Percentiles rank a stretch among this genome's conserved stretches.
Conservation (phyloP, 2,797 vertebrate species). For the Myripristis murdjan region DNA sequence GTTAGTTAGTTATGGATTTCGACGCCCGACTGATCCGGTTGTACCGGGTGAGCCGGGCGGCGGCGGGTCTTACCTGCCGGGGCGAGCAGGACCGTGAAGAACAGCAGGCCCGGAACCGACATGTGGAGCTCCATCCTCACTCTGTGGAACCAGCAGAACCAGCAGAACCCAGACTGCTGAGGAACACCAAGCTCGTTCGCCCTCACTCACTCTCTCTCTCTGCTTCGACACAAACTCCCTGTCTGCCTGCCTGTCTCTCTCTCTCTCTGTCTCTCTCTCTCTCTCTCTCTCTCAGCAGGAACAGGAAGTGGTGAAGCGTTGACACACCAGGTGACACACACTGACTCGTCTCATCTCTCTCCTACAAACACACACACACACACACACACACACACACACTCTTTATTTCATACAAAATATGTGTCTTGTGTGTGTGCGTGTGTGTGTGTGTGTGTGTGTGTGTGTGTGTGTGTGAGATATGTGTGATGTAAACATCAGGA, state of each 20-base stretch:
- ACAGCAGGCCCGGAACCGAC: constrained; percentile 42
- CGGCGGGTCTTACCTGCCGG: constrained; percentile 58
- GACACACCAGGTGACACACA: constrained; percentile 64
- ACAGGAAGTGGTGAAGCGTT: constrained; percentile 80
- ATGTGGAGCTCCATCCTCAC: constrained; percentile 31
- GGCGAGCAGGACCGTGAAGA: constrained; percentile 11
- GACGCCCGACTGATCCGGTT: no score
- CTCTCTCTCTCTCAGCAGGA: constrained; percentile 12
- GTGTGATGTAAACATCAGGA: no score
- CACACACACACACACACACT: constrained; percentile 24
- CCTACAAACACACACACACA: constrained; percentile 20
- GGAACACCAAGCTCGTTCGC: background rate
- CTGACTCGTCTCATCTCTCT: no score
- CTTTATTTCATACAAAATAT: no score
- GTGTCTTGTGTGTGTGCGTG: no score
- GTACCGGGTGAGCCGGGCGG: background rate
- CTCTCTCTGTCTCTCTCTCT: background rate
- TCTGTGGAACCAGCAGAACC: background rate
- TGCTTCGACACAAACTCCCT: no score
- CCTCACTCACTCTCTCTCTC: background rate
- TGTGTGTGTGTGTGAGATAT: no score
- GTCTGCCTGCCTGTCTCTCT: no score
- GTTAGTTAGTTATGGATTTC: no score
- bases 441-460: no score
- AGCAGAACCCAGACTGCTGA: constrained; percentile 6